A percentile compares a stretch with the other conserved stretches of the same genome.
Conservation (phyloP, 2,797 vertebrate genomes). For the Knipowitschia caucasica region DNA sequence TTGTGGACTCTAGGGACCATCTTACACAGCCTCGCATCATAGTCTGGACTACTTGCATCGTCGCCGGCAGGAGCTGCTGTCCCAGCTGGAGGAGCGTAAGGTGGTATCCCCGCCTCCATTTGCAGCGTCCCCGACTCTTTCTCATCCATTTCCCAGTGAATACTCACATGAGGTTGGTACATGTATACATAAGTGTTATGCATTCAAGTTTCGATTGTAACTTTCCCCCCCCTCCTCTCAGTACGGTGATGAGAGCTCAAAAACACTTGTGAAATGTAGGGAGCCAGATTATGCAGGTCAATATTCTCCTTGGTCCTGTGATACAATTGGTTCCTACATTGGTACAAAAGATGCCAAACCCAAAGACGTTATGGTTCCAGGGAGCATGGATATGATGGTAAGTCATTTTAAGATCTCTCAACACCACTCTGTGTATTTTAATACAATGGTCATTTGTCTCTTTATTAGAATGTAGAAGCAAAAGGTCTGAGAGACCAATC, state of each 20-base stretch:
- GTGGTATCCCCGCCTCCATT: constrained; percentile 97
- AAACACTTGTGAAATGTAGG: constrained; percentile 85
- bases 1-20: constrained; percentile 67
- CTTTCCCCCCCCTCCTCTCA: constrained; percentile 56
- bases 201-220: not conserved
- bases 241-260: constrained; percentile 92
- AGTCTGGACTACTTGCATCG: constrained; percentile 94
- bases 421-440: not conserved
- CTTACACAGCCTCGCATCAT: constrained; percentile 79
- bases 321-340: constrained; percentile 98
- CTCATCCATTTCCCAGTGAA: constrained; percentile 87
- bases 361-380: constrained; percentile 89
- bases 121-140: constrained; percentile 88
- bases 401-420: constrained; percentile 32
- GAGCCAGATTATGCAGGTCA: constrained; percentile 89
- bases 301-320: constrained; percentile 98
- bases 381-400: constrained; percentile 92
- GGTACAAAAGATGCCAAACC: constrained; percentile 97
- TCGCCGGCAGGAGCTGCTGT: constrained; percentile 93
- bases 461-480: constrained; percentile 84
- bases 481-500: constrained; percentile 88
- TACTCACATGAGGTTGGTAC: constrained; percentile 85
- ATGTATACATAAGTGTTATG: not conserved
- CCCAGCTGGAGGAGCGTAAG: constrained; percentile 94
- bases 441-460: not conserved